Evolutionary conservation across 2,888 invertebrate genomes (phyloP).

Genomic region (Crematogaster levior): DNA sequence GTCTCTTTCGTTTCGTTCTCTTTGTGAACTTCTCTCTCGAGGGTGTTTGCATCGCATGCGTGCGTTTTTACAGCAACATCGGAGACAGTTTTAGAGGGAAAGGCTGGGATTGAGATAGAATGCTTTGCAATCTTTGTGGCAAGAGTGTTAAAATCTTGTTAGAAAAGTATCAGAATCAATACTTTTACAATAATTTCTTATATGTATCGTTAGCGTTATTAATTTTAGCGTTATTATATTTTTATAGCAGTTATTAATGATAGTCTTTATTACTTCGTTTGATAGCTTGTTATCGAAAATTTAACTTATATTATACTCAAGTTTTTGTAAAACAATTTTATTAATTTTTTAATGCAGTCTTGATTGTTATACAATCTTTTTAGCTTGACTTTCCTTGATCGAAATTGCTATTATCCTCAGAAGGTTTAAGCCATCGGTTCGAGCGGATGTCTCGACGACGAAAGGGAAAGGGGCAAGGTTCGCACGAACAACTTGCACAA

Average conservation of each 20-base stretch:
- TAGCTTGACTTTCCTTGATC: not conserved
- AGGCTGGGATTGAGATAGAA: not conserved
- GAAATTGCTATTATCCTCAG: constrained; percentile 21
- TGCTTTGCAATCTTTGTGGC: not conserved
- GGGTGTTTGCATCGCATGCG: constrained; percentile 49
- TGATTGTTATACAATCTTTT: not conserved
- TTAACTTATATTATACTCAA: no score
- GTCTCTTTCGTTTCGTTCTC: constrained; percentile 14
- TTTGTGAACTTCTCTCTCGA: constrained; percentile 4
- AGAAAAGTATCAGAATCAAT: not conserved
- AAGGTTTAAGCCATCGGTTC: not conserved
- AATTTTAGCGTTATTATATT: no score
- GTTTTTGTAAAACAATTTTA: not conserved
- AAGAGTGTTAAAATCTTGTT: not conserved
- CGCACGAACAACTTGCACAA: constrained; percentile 37
- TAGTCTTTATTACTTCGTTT: no score
- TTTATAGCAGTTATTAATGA: no score
- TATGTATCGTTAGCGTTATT: not conserved
- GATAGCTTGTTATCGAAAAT: no score
- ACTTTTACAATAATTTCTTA: not conserved
- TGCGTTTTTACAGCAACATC: constrained; percentile 62
- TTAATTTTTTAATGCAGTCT: not conserved
- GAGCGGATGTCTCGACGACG: not conserved
- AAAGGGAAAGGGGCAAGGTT: constrained; percentile 29
- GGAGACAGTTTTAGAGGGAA: constrained; percentile 58